A percentile compares a stretch with the other conserved stretches of the same genome.
phyloP scores from a whole-genome alignment of 2,797 vertebrate species.

The Meda fulgida region DNA sequence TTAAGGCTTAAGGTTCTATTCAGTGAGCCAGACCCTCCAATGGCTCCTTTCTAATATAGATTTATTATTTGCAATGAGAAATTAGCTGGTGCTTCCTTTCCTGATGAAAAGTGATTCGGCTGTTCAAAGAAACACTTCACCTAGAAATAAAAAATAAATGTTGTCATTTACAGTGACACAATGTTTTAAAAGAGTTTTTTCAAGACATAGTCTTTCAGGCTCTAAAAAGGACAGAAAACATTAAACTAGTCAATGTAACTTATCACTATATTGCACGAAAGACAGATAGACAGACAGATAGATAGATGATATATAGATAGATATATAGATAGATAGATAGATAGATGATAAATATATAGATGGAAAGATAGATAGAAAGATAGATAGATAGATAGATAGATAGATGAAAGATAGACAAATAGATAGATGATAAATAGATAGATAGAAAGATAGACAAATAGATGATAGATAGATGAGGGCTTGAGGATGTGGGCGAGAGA shows the following conservation, averaged over 20 bases:
- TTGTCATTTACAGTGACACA: neutral
- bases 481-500: neutral
- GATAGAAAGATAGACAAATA: neutral
- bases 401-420: too few species aligned
- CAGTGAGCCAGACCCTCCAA: constrained; percentile 28
- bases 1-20: constrained; percentile 43
- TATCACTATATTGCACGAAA: too few species aligned
- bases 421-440: too few species aligned
- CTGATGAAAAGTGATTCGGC: neutral
- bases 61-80: constrained; percentile 23
- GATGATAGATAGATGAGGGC: neutral
- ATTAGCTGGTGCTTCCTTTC: constrained; percentile 11
- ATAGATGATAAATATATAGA: neutral
- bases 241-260: too few species aligned
- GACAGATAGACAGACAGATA: neutral
- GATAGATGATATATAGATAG: neutral
- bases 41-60: constrained; percentile 36
- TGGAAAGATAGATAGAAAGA: too few species aligned
- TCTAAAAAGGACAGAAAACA: too few species aligned
- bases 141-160: neutral
- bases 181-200: neutral
- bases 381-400: too few species aligned
- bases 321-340: neutral
- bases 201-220: neutral
- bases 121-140: neutral